Evolutionary conservation across 2,888 invertebrate species (phyloP).

Genomic region (Tetragonisca angustula): DNA sequence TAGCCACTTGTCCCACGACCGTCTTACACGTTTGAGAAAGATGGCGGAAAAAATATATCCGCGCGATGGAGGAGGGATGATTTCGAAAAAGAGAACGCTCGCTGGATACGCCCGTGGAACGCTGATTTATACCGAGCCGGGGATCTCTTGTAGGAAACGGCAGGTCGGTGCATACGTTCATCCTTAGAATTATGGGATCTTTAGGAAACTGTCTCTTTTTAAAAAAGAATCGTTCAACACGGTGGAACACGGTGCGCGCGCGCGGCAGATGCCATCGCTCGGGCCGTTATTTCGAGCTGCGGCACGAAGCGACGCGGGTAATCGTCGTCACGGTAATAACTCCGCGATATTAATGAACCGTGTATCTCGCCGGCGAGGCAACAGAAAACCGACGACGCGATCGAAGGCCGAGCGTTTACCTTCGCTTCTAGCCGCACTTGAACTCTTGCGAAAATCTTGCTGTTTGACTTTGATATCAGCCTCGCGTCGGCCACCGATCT

Average conservation of each 20-base stretch:
- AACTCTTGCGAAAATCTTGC: not conserved
- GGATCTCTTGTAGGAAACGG: slow-evolving; percentile 9
- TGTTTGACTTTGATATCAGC: slow-evolving; percentile 9
- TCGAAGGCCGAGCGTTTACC: not conserved
- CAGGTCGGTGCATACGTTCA: slow-evolving; percentile 19
- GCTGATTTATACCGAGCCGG: slow-evolving; percentile 36
- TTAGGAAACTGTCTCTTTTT: not conserved
- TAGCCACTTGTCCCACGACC: slow-evolving; percentile 43
- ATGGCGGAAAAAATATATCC: slow-evolving; percentile 34
- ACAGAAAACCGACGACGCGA: not conserved
- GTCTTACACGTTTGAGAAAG: slow-evolving; percentile 18
- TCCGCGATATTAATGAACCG: not conserved
- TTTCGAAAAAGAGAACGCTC: slow-evolving; percentile 19
- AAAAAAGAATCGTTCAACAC: slow-evolving; percentile 1
- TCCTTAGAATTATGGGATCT: slow-evolving; percentile 22
- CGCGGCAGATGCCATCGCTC: too few species aligned
- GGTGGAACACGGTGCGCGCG: too few species aligned
- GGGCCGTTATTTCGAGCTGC: too few species aligned
- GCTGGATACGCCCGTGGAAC: not conserved
- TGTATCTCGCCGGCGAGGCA: not conserved
- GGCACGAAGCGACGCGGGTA: not conserved
- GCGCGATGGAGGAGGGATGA: not conserved
- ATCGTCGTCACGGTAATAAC: not conserved
- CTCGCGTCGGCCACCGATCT: not conserved
- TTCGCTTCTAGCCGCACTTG: too few species aligned